Evolutionary conservation across 2,888 invertebrate species (phyloP).

Genomic region (Zhengitettix transpicula): DNA sequence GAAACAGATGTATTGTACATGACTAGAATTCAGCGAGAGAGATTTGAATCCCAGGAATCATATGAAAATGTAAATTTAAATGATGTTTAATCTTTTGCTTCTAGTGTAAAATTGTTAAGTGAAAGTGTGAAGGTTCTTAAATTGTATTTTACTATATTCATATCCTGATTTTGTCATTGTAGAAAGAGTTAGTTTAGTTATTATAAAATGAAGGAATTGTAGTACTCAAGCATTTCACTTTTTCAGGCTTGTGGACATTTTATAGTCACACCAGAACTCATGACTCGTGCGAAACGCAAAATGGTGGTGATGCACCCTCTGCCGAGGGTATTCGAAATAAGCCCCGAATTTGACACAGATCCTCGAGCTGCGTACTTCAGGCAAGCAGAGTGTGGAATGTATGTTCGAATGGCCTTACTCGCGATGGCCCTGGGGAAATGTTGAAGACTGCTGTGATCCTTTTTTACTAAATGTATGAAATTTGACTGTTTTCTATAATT

Average conservation of each 20-base stretch:
- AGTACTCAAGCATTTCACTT: background rate
- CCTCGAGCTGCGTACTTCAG: conserved; percentile 96
- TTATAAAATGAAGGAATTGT: background rate
- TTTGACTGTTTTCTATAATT: no score
- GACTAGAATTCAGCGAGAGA: conserved; percentile 92
- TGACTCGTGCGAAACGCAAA: conserved; percentile 83
- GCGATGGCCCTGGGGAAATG: conserved; percentile 65
- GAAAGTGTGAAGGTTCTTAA: background rate
- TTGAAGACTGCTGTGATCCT: conserved; percentile 5
- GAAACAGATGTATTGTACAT: conserved; percentile 96
- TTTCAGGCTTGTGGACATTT: conserved; percentile 70
- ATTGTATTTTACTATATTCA: background rate
- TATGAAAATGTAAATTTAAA: conserved; percentile 57
- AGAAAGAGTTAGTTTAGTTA: background rate
- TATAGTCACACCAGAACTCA: conserved; percentile 84
- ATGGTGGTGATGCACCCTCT: conserved; percentile 97
- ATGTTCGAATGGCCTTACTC: conserved; percentile 92
- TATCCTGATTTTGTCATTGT: background rate
- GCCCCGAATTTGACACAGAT: conserved; percentile 87
- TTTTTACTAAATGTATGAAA: background rate
- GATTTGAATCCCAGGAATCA: conserved; percentile 68
- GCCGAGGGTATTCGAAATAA: conserved; percentile 88
- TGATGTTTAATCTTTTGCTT: background rate
- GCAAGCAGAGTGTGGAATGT: conserved; percentile 96
- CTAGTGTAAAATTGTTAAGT: background rate